Evolutionary conservation across 1,140 invertebrate genomes (phyloP).

Genomic region (Calliphora vicina): DNA sequence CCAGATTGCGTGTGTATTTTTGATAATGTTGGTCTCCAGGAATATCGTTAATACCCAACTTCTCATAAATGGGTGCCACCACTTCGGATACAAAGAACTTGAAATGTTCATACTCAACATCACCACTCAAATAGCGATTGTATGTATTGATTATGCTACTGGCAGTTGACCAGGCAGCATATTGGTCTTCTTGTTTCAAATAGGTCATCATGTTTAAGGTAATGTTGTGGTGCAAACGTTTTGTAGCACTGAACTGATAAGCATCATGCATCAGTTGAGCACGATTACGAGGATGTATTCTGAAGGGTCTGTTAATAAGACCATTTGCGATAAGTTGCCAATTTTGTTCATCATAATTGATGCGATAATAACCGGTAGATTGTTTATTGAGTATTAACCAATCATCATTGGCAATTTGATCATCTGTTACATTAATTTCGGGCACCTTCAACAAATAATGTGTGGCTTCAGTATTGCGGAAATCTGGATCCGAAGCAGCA

Average conservation of each 20-base stretch:
- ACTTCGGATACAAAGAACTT: constrained; percentile 50
- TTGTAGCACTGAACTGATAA: constrained; percentile 71
- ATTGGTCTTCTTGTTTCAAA: constrained; percentile 68
- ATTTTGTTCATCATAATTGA: constrained; percentile 70
- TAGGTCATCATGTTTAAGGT: constrained; percentile 67
- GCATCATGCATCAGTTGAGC: constrained; percentile 82
- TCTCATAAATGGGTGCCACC: constrained; percentile 56
- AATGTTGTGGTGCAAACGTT: constrained; percentile 63
- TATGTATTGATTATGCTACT: constrained; percentile 56
- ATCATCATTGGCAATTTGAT: constrained; percentile 49
- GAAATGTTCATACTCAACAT: constrained; percentile 48
- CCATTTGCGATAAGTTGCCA: constrained; percentile 67
- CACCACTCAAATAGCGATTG: constrained; percentile 52
- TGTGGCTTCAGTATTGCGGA: constrained; percentile 62
- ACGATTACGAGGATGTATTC: constrained; percentile 75
- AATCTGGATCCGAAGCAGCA: constrained; percentile 59
- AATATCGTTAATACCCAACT: constrained; percentile 59
- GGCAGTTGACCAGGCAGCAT: constrained; percentile 70
- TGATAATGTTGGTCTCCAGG: constrained; percentile 58
- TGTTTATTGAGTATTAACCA: constrained; percentile 71
- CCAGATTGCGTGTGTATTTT: constrained; percentile 57
- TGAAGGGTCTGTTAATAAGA: constrained; percentile 61
- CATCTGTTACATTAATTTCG: constrained; percentile 48
- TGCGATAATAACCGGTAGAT: constrained; percentile 71
- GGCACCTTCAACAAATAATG: constrained; percentile 46